Evolutionary conservation across 2,113 vertebrate species (phyloP), one percentile per base, ranked within the genome.

Genomic region (Pseudorectes ferrugineus): DNA sequence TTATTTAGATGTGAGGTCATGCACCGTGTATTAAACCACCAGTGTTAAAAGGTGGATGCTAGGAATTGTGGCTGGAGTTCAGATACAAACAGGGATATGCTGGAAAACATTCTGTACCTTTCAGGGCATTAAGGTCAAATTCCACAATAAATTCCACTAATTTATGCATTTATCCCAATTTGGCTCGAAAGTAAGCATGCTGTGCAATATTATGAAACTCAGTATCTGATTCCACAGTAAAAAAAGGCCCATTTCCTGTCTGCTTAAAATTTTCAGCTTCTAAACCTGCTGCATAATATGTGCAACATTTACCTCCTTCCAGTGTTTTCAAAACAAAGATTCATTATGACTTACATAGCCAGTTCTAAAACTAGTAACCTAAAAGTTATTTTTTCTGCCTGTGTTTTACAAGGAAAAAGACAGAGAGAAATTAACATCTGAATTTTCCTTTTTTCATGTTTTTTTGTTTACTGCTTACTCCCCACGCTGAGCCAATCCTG

Each of bases 1-100:
- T 96, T 92, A 62, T 90, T 93, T 86, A 77, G 75, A 91, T 80
- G 91, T 58, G 79, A 90, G 51, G 67, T 94, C 85, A 90, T 79
- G 46, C 58, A 62, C 84, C 12, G n/a, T 70, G 55, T 88, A 40
- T 91, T 86, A 94, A 94, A 92, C 31, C 51, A 88, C 38, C 88
- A 67, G 59, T 66, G 89, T 74, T 71, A 90, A 83, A 80, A 88
- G 72, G 79, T 88, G 76, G 63, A 91, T 55, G 24, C 51, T 80
- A 90, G 78, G 55, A 92, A 66, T 4, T 88, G 72, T 5, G 36
- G 28, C n/a, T 85, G 46, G n/a, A 88, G 35, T 54, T 93, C 71
- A 92, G 71, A 79, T 11, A 73, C 54, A 73, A 72, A 91, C 12
- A 85, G 20, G 26, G 76, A 66, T 23, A 70, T 46, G 59, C 19